Evolutionary conservation across 2,113 vertebrate genomes (phyloP).

Genomic region (Oncorhynchus clarkii): DNA sequence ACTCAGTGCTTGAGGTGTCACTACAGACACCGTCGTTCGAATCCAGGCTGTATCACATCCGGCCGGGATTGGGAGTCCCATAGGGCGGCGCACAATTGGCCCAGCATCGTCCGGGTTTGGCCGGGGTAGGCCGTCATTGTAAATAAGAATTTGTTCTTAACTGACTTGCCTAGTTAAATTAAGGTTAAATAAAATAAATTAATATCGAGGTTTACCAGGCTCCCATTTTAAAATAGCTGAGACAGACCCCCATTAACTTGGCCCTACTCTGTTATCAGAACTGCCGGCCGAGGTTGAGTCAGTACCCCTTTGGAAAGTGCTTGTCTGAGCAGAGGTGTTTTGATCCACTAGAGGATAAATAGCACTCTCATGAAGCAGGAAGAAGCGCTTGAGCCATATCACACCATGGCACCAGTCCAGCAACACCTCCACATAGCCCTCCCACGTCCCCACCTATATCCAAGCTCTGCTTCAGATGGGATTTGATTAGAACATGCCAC

Average conservation of each 20-base stretch:
- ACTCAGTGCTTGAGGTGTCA: too few species aligned
- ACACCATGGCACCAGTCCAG: constrained; percentile 19
- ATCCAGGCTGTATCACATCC: too few species aligned
- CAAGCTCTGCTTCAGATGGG: constrained; percentile 11
- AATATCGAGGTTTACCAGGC: not conserved
- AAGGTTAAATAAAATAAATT: not conserved
- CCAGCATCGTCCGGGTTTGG: too few species aligned
- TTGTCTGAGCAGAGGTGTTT: constrained; percentile 29
- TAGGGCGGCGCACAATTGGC: too few species aligned
- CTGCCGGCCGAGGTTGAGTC: not conserved
- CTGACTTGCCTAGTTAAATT: too few species aligned
- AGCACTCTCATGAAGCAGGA: constrained; percentile 17
- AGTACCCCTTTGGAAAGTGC: constrained; percentile 26
- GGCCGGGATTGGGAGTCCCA: too few species aligned
- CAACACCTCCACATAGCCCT: not conserved
- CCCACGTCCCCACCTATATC: not conserved
- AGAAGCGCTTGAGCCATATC: constrained; percentile 21
- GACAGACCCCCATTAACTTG: constrained; percentile 18
- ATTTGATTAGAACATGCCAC: constrained; percentile 21
- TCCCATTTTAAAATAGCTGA: constrained; percentile 30
- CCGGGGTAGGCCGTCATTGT: too few species aligned
- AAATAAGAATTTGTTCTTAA: too few species aligned
- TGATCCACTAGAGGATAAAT: constrained; percentile 33
- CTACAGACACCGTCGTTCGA: too few species aligned
- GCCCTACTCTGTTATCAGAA: constrained; percentile 18